Percentiles rank a stretch among this genome's conserved stretches.
Conservation (phyloP, 2,113 vertebrate species). For the Deroptyus accipitrinus region DNA sequence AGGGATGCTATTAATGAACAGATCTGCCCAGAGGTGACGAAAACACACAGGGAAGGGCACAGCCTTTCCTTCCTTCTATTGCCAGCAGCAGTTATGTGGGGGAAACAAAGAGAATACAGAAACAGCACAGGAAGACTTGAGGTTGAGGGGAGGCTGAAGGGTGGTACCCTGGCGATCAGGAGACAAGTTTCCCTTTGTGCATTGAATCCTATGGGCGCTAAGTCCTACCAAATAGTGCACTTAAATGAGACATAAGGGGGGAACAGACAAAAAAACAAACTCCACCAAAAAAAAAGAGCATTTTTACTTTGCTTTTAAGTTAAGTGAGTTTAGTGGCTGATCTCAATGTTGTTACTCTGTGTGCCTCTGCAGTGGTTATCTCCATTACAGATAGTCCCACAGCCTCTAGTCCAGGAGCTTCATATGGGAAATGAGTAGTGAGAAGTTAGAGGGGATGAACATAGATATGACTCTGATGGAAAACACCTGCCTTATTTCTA, state of each 20-base stretch:
- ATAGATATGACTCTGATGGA: neutral
- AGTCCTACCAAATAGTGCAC: neutral
- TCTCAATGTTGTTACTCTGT: neutral
- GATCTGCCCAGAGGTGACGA: neutral
- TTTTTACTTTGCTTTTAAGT: neutral
- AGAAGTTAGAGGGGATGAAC: neutral
- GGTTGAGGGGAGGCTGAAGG: neutral
- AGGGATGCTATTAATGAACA: no score
- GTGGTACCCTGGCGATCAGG: neutral
- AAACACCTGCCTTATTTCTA: neutral
- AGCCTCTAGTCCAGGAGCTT: neutral
- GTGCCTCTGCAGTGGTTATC: neutral
- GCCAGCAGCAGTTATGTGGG: neutral
- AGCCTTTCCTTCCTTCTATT: neutral
- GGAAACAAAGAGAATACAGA: neutral
- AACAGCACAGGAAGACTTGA: neutral
- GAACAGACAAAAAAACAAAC: neutral
- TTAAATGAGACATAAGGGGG: neutral
- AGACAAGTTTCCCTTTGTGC: neutral
- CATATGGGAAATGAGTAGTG: neutral
- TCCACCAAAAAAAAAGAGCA: neutral
- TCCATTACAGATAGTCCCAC: neutral
- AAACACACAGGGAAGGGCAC: neutral
- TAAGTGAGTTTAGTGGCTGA: neutral
- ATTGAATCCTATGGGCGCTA: accelerated